These are phyloP conservation scores for Junonia oenone DNA, from an alignment of 2,888 invertebrate species.

Conservation along the genomic window DNA sequence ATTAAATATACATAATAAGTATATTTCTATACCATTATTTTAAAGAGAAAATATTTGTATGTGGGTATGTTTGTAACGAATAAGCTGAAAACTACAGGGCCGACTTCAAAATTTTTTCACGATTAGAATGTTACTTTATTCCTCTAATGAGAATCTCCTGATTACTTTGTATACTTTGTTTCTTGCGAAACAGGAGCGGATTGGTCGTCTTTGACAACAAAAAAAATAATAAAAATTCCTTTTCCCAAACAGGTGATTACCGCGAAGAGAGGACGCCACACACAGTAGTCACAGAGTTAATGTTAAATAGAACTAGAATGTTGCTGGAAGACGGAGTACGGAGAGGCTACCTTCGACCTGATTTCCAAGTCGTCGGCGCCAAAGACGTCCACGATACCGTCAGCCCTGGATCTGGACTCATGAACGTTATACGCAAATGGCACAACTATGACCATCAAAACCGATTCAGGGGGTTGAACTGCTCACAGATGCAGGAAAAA, in stretches of 20 bases:
- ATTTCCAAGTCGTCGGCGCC: constrained; percentile 52
- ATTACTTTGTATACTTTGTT: too few species aligned
- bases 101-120: too few species aligned
- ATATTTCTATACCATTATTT: too few species aligned
- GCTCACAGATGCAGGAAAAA: constrained; percentile 41
- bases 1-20: too few species aligned
- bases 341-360: constrained; percentile 43
- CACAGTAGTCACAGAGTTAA: constrained; percentile 44
- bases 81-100: too few species aligned
- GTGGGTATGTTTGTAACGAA: too few species aligned
- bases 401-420: constrained; percentile 57
- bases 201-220: background rate
- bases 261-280: constrained; percentile 43
- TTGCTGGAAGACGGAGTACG: constrained; percentile 49
- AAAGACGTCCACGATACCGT: constrained; percentile 42
- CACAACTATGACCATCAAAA: constrained; percentile 43
- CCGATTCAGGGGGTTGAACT: constrained; percentile 40
- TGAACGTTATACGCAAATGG: constrained; percentile 45
- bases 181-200: too few species aligned
- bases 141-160: too few species aligned
- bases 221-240: background rate
- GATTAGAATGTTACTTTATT: too few species aligned
- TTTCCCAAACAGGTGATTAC: constrained; percentile 60
- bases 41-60: too few species aligned
- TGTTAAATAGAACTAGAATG: constrained; percentile 43